Evolutionary conservation across 1,140 invertebrate genomes (phyloP).

Genomic region (Drosophila varians): DNA sequence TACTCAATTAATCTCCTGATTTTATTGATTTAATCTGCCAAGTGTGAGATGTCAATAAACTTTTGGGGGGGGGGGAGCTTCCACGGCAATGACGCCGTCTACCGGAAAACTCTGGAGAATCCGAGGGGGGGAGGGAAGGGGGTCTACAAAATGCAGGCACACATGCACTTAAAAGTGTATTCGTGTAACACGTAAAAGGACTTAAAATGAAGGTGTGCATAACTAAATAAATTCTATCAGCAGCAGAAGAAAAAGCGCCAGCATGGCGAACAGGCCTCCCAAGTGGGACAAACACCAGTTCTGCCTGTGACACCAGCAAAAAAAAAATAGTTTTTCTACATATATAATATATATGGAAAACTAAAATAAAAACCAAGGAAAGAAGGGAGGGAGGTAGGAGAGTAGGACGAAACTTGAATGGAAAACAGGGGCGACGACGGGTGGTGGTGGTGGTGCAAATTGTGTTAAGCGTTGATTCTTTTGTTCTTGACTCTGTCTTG

Average conservation of each 20-base stretch:
- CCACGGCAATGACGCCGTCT: constrained; percentile 11
- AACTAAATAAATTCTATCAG: constrained; percentile 81
- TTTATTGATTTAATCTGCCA: neutral
- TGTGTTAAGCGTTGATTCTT: constrained; percentile 80
- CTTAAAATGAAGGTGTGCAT: constrained; percentile 79
- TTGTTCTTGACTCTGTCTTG: constrained; percentile 67
- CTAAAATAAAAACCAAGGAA: neutral
- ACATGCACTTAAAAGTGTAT: constrained; percentile 60
- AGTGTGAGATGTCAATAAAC: constrained; percentile 24
- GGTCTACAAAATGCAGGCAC: neutral
- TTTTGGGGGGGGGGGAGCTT: constrained; percentile 3
- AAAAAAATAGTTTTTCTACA: neutral
- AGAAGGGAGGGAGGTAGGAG: neutral
- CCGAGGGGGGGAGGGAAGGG: neutral
- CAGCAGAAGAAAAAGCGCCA: constrained; percentile 40
- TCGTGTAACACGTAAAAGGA: constrained; percentile 74
- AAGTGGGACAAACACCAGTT: constrained; percentile 53
- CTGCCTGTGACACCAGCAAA: constrained; percentile 39
- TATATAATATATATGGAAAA: constrained; percentile 3
- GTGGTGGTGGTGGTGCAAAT: constrained; percentile 47
- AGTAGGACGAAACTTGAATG: constrained; percentile 4
- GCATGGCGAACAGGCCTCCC: constrained; percentile 57
- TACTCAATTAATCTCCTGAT: neutral
- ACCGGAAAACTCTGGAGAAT: neutral
- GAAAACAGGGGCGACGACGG: constrained; percentile 1